Evolutionary conservation across 2,888 invertebrate genomes (phyloP), one percentile per base, ranked within the genome.

Genomic region (Drosophila sordidula): DNA sequence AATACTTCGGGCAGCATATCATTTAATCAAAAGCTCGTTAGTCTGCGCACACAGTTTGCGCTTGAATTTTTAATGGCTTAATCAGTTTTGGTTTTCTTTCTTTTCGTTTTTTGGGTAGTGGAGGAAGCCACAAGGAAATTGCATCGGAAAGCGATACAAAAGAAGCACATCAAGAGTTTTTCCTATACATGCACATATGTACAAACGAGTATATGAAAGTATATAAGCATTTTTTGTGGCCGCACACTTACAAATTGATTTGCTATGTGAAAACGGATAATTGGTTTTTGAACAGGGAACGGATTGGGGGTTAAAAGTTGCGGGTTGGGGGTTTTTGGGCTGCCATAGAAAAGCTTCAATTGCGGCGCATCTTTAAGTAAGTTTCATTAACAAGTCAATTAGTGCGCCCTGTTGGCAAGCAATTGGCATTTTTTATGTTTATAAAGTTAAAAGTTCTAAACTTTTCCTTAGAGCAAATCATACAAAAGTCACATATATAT

Each of bases 11-110:
- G 54, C 77, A 67, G 55, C 61, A 67, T 59, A 74, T 78, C 80
- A 80, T 78, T 80, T 81, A 80, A 80, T 80, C 72, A 80, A 80
- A 81, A 74, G 74, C 82, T 82, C 79, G 80, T 81, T 81, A 81
- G 82, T 65, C 82, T 79, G 71, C 50, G 68, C 78, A 79, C 74
- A 80, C 80, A 81, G 76, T 79, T 81, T 81, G 75, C 62, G 80
- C 72, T 79, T 81, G 77, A 79, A 80, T 82, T 71, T 79, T 82
- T 80, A 80, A 80, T 79, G 77, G 82, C 67, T 82, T 82, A 82
- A 80, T 80, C 82, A 82, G 82, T 74, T 81, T 75, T 52, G 42
- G 46, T 42, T 61, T 29, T 34, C 45, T 44, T 41, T 34, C 55
- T 52, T 36, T 36, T 50, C 26, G 18, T 69, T 66, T 71, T 62